Conservation (phyloP, 2,797 vertebrate genomes). For the Pseudopleuronectes americanus region DNA sequence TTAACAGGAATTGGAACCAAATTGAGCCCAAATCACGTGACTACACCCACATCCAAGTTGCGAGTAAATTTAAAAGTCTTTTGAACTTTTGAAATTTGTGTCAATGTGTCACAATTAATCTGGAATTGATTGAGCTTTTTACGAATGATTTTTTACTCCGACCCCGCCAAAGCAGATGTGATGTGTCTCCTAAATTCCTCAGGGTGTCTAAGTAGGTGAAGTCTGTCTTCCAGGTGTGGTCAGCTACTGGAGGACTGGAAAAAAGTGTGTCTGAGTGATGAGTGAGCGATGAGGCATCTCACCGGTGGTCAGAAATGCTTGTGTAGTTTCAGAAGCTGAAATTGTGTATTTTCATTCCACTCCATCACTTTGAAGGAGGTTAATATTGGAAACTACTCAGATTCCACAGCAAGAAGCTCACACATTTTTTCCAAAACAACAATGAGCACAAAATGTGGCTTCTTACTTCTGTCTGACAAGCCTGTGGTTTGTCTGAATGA, state of each 20-base stretch:
- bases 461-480: slow-evolving; percentile 2
- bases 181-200: background rate
- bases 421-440: slow-evolving; percentile 5
- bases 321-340: slow-evolving; percentile 20
- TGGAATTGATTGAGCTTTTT: no score
- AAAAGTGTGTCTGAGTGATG: background rate
- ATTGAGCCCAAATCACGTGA: background rate
- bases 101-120: background rate
- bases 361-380: slow-evolving; percentile 10
- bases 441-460: background rate
- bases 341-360: slow-evolving; percentile 1
- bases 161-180: background rate
- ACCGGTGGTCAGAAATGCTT: slow-evolving; percentile 47
- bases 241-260: slow-evolving; percentile 44
- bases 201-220: slow-evolving; percentile 1
- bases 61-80: background rate
- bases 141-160: no score
- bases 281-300: slow-evolving; percentile 9
- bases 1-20: background rate
- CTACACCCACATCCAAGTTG: background rate
- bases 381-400: slow-evolving; percentile 16
- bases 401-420: slow-evolving; percentile 35
- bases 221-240: slow-evolving; percentile 55
- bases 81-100: background rate
- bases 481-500: background rate